A percentile compares a stretch with the other conserved stretches of the same genome.
Evolutionary conservation across 2,888 invertebrate species (phyloP).

Genomic region (Theretra japonica): DNA sequence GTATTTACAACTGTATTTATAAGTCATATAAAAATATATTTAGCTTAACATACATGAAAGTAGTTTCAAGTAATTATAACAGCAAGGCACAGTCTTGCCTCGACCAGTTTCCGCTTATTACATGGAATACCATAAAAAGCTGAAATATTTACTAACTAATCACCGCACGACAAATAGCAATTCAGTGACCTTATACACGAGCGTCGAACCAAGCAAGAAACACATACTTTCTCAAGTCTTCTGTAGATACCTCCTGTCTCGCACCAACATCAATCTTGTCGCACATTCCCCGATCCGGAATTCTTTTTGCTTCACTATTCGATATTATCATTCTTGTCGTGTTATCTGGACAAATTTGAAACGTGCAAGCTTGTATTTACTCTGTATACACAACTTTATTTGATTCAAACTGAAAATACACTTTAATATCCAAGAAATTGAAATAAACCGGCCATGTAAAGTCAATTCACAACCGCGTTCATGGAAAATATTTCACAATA

Average conservation of each 20-base stretch:
- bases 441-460: neutral
- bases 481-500: neutral
- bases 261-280: constrained; percentile 22
- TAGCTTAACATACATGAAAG: neutral
- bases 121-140: neutral
- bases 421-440: neutral
- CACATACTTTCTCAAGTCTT: constrained; percentile 14
- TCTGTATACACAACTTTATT: neutral
- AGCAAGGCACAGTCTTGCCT: neutral
- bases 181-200: constrained; percentile 9
- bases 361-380: neutral
- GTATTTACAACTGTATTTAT: neutral
- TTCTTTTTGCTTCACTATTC: constrained; percentile 14
- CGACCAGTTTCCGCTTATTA: neutral
- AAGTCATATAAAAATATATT: neutral
- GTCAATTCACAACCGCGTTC: neutral
- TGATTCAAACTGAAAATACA: neutral
- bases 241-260: neutral
- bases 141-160: neutral
- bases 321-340: constrained; percentile 23
- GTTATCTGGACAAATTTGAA: constrained; percentile 17
- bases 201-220: constrained; percentile 1
- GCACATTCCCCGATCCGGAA: constrained; percentile 16
- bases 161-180: neutral
- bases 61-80: neutral